phyloP scores from a whole-genome alignment of 2,888 invertebrate species.

The Petrolisthes cinctipes region DNA sequence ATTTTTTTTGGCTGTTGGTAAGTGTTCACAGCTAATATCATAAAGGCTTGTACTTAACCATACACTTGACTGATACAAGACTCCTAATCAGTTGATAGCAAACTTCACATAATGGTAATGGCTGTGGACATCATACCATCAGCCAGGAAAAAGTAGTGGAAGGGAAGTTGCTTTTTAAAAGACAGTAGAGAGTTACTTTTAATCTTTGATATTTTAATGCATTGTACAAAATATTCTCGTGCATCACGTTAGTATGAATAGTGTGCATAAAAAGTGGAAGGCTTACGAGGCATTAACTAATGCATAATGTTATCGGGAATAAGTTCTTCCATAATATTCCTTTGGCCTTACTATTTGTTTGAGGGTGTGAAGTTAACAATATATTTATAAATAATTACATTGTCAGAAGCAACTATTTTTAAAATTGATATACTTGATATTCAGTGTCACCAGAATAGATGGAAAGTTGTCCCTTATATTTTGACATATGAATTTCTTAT shows the following conservation, averaged over 20 bases:
- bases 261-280: slow-evolving; percentile 54
- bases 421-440: slow-evolving; percentile 63
- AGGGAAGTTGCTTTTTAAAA: slow-evolving; percentile 49
- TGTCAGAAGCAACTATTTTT: slow-evolving; percentile 63
- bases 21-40: neutral
- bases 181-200: slow-evolving; percentile 36
- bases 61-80: no score
- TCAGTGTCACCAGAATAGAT: slow-evolving; percentile 63
- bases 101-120: no score
- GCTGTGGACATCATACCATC: no score
- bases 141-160: neutral
- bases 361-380: slow-evolving; percentile 49
- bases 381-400: slow-evolving; percentile 60
- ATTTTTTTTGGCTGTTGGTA: neutral
- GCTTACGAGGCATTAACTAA: slow-evolving; percentile 58
- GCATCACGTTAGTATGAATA: slow-evolving; percentile 55
- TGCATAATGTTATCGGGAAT: slow-evolving; percentile 60
- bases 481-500: slow-evolving; percentile 61
- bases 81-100: no score
- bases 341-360: slow-evolving; percentile 64
- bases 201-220: slow-evolving; percentile 51
- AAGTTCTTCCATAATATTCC: slow-evolving; percentile 63
- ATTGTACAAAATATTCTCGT: slow-evolving; percentile 60
- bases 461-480: slow-evolving; percentile 54
- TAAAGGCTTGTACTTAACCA: neutral